Evolutionary conservation across 30 jellyfish, hydroid and myxozoan genomes (phyloP), one percentile per base, ranked within the genome.

Genomic region (Turritopsis dohrnii): DNA sequence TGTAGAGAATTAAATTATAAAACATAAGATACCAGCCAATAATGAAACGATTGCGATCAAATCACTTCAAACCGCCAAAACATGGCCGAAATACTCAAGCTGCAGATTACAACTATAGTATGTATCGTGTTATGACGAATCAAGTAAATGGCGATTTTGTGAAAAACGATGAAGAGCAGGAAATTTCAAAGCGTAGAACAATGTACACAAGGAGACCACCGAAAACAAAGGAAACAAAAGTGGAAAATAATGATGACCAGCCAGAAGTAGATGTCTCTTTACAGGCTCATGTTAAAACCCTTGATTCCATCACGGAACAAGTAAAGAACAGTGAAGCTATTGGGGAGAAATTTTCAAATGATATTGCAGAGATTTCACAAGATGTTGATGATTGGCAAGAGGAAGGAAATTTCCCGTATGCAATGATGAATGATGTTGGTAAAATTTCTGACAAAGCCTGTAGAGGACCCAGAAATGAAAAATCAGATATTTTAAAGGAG

Each of bases 401-500:
- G 60, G 9, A 41, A 41, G 60, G 13, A 41, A 41, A 41, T 13
- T 41, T 41, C 60, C 5, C 13, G 5, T 13, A 41, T 41, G 60
- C 60, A 41, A 41, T 13, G 13, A 13, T 3, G 60, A 41, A 3
- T 41, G n/a, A n/a, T n/a, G 60, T 41, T 3, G 60, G 60, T 41
- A 41, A 41, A 41, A 13, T 3, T 3, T 41, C 60, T 5, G 60
- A 41, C 60, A 5, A 41, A 41, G 60, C 9, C 13, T 5, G 60
- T 3, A 41, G 13, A 41, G 60, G 13, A 41, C 5, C 13, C 60
- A 41, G 5, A 13, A 41, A 41, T 41, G 60, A 41, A 41, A 41
- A 41, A 41, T 74, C 65, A 71, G 83, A 74, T 71, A 74, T 74
- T 0, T 22, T 52, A 72, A 74, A 24, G 24, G 65, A 74, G 41